A percentile compares a stretch with the other conserved stretches of the same genome.
These are phyloP conservation scores for Palythoa heliodiscus DNA, from an alignment of 92 coral and sea anemone genomes.

Conservation along the genomic window DNA sequence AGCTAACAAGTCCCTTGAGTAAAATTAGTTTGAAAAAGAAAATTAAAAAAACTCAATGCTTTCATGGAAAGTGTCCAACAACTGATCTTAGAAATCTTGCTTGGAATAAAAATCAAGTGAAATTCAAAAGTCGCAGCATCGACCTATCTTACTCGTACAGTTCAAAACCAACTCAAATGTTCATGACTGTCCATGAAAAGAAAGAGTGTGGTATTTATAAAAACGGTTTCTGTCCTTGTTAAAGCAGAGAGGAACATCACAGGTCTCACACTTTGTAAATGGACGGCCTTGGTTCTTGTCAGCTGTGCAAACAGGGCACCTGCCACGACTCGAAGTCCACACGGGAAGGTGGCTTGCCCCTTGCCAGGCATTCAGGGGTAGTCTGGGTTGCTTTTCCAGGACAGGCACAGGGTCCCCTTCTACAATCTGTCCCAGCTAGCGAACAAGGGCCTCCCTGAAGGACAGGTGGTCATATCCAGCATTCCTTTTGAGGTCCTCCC, in stretches of 20 bases:
- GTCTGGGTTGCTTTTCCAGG: slow-evolving; percentile 29
- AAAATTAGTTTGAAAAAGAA: slow-evolving; percentile 17
- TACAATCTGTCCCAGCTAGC: not conserved
- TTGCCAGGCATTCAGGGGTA: slow-evolving; percentile 38
- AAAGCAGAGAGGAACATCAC: slow-evolving; percentile 44
- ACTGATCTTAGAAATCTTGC: slow-evolving; percentile 26
- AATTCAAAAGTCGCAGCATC: slow-evolving; percentile 2
- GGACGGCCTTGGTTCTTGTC: slow-evolving; percentile 32
- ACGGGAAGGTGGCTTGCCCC: slow-evolving; percentile 44
- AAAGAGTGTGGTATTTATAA: slow-evolving; percentile 40
- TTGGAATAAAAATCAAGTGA: slow-evolving; percentile 25
- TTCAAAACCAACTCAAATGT: slow-evolving; percentile 17
- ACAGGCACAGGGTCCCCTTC: slow-evolving; percentile 14
- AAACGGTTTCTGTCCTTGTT: slow-evolving; percentile 51
- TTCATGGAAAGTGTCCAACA: slow-evolving; percentile 21
- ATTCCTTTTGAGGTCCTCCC: slow-evolving; percentile 16
- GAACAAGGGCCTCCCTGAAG: too few species aligned
- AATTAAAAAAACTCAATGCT: slow-evolving; percentile 16
- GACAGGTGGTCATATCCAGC: too few species aligned
- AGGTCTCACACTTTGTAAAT: slow-evolving; percentile 39
- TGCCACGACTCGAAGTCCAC: slow-evolving; percentile 24
- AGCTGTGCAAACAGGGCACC: slow-evolving; percentile 30
- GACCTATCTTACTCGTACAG: slow-evolving; percentile 22
- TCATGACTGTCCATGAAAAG: slow-evolving; percentile 44
- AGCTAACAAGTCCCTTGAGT: slow-evolving; percentile 2